Percentiles rank a stretch among this genome's conserved stretches.
These are phyloP conservation scores for Hydraecia micacea DNA, from an alignment of 2,888 invertebrate genomes.

Conservation along the genomic window DNA sequence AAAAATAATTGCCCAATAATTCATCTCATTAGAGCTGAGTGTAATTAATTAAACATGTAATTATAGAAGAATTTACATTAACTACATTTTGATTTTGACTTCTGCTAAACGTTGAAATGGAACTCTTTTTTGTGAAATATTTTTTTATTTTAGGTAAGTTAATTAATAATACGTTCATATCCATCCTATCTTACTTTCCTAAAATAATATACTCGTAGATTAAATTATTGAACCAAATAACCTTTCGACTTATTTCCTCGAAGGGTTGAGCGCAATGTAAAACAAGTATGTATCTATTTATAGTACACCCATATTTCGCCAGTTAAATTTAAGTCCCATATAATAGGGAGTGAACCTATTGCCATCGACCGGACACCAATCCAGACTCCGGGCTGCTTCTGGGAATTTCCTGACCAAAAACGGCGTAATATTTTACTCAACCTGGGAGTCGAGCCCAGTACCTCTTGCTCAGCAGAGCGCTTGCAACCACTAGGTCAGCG, in stretches of 20 bases:
- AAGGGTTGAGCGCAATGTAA: too few species aligned
- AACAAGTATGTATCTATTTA: too few species aligned
- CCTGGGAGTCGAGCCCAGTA: neutral
- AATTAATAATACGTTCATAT: neutral
- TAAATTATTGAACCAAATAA: neutral
- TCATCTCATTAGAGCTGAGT: conserved; percentile 22
- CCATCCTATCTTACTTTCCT: neutral
- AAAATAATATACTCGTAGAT: neutral
- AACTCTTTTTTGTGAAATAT: neutral
- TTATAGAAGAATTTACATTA: conserved; percentile 5
- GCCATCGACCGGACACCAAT: neutral
- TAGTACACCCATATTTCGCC: too few species aligned
- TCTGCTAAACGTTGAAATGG: conserved; percentile 27
- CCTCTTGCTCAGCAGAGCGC: neutral
- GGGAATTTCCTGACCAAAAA: too few species aligned
- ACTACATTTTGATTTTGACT: neutral
- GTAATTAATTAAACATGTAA: conserved; percentile 5
- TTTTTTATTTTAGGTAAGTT: conserved; percentile 23
- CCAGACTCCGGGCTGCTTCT: neutral
- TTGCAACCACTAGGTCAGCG: neutral
- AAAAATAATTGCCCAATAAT: conserved; percentile 31
- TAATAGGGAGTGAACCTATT: neutral
- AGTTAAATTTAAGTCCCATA: neutral
- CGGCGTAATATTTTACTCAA: neutral
- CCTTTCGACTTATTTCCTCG: too few species aligned